phyloP scores from a whole-genome alignment of 2,888 invertebrate genomes.

The Nemoura dubitans region DNA sequence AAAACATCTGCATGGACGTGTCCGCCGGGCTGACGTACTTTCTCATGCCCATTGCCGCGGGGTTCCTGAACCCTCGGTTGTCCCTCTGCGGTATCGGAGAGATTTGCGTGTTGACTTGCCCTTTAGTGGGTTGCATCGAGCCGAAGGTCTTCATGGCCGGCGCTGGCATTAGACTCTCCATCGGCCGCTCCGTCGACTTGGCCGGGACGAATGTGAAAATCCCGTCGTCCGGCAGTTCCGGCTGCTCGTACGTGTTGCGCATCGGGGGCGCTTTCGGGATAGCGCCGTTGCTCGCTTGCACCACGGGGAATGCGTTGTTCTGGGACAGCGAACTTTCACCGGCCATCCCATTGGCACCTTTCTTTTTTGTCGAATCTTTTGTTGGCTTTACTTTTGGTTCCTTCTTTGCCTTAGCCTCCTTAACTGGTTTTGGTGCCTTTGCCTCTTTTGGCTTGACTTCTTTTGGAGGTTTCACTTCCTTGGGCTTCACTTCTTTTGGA shows the following conservation, averaged over 20 bases:
- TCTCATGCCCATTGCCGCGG: background rate
- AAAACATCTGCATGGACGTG: background rate
- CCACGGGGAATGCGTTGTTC: constrained; percentile 26
- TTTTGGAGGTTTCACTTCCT: background rate
- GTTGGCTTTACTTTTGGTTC: constrained; percentile 23
- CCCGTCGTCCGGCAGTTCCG: background rate
- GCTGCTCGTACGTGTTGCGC: background rate
- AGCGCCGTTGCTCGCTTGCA: background rate
- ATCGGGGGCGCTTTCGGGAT: background rate
- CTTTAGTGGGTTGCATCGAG: constrained; percentile 23
- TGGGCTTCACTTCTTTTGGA: constrained; percentile 30
- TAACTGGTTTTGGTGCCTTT: constrained; percentile 14
- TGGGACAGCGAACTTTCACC: background rate
- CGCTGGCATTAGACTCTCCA: background rate
- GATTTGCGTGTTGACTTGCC: background rate
- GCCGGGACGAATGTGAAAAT: background rate
- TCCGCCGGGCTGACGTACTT: background rate
- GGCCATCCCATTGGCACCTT: background rate
- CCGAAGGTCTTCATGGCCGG: constrained; percentile 21
- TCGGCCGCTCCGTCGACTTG: background rate
- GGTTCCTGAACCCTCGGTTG: constrained; percentile 14
- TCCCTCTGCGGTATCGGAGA: constrained; percentile 9
- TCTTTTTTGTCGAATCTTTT: constrained; percentile 21
- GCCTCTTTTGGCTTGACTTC: constrained; percentile 15
- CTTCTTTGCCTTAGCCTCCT: constrained; percentile 25